A percentile compares a stretch with the other conserved stretches of the same genome.
Conservation (phyloP, 2,797 vertebrate species). For the Dendrocincla tyrannina region DNA sequence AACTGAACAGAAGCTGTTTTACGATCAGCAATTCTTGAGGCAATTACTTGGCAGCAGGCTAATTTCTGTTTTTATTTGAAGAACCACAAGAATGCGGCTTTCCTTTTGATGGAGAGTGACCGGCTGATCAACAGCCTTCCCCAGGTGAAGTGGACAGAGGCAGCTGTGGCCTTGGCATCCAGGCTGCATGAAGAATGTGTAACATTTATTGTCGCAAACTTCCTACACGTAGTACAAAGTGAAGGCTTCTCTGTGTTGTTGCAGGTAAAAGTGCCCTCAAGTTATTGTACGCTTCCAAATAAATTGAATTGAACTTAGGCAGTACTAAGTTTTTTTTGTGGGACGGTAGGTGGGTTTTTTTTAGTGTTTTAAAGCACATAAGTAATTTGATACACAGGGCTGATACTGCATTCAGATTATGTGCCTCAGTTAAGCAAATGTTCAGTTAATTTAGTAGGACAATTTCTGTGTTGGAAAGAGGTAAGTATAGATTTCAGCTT, state of each 20-base stretch:
- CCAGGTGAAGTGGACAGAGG: constrained; percentile 92
- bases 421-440: not conserved
- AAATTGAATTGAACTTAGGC: not conserved
- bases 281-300: not conserved
- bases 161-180: constrained; percentile 80
- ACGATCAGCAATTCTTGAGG: not conserved
- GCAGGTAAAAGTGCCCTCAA: constrained; percentile 77
- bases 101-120: constrained; percentile 86
- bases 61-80: constrained; percentile 69
- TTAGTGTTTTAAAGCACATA: not conserved
- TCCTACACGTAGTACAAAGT: constrained; percentile 80
- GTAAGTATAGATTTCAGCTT: not conserved
- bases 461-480: not conserved
- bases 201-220: constrained; percentile 81
- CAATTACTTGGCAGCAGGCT: not conserved
- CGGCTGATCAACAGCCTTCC: constrained; percentile 88
- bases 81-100: constrained; percentile 86
- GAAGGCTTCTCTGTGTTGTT: constrained; percentile 84
- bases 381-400: not conserved
- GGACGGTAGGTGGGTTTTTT: rapidly evolving
- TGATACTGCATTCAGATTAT: not conserved
- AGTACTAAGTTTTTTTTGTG: not conserved
- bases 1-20: not conserved
- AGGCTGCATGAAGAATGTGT: constrained; percentile 87
- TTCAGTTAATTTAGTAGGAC: not conserved